Conservation (phyloP, 2,888 invertebrate genomes). For the Sabatieria punctata region DNA sequence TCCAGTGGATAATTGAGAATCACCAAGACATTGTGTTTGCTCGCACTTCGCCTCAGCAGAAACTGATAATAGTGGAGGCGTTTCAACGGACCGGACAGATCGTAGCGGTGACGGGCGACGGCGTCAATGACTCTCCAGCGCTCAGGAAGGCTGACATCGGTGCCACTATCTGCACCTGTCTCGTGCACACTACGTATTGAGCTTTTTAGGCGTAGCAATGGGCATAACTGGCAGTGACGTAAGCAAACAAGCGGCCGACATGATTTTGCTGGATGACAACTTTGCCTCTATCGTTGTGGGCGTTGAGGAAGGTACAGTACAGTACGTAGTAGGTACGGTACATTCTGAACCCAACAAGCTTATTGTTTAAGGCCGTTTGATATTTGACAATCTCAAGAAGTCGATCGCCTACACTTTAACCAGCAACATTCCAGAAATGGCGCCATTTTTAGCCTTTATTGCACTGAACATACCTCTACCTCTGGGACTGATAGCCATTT, state of each 20-base stretch:
- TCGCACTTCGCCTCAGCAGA: no score
- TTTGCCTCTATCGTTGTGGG: constrained; percentile 39
- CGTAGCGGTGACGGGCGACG: constrained; percentile 71
- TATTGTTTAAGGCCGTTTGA: constrained; percentile 38
- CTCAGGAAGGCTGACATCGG: constrained; percentile 66
- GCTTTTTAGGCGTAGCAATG: constrained; percentile 27
- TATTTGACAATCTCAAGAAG: no score
- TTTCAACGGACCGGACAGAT: constrained; percentile 56
- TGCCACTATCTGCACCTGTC: background rate
- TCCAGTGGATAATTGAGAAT: constrained; percentile 74
- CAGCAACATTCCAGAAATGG: constrained; percentile 41
- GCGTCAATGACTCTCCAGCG: constrained; percentile 78
- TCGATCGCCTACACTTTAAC: constrained; percentile 41
- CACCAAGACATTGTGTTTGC: constrained; percentile 84
- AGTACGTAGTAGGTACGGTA: no score
- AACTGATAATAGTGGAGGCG: constrained; percentile 56
- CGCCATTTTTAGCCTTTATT: constrained; percentile 41
- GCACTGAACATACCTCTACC: constrained; percentile 40
- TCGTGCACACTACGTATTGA: no score
- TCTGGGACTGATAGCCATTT: constrained; percentile 41
- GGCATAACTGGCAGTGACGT: constrained; percentile 26
- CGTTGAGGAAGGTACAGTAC: constrained; percentile 35
- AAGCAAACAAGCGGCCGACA: no score
- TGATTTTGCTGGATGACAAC: no score
- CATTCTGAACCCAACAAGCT: no score